Conservation (phyloP, 2,888 invertebrate species). For the Cataglyphis cursor region DNA sequence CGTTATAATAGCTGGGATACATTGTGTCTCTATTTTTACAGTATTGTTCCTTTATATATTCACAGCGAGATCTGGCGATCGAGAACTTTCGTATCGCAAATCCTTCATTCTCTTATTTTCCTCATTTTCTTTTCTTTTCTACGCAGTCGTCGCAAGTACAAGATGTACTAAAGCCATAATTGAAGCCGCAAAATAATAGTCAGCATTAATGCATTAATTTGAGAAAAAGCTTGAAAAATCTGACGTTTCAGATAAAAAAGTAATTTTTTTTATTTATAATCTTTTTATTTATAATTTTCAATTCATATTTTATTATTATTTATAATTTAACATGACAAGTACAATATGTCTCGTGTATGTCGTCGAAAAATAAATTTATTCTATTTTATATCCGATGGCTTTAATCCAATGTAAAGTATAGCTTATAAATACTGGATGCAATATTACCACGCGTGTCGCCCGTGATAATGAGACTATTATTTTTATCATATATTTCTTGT, state of each 20-base stretch:
- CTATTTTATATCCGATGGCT: conserved; percentile 29
- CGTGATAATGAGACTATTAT: conserved; percentile 12
- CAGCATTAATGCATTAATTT: not conserved
- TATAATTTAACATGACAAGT: not conserved
- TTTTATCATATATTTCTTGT: conserved; percentile 4
- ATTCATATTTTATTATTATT: too few relatives aligned
- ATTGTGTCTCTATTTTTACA: conserved; percentile 44
- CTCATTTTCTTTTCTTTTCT: conserved; percentile 33
- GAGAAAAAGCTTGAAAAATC: not conserved
- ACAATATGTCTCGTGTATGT: not conserved
- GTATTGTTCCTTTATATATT: conserved; percentile 25
- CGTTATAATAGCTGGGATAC: conserved; percentile 61
- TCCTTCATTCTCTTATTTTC: conserved; percentile 3
- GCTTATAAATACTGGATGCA: conserved; percentile 15
- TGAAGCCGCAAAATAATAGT: not conserved
- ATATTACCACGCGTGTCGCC: not conserved
- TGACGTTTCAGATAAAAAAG: not conserved
- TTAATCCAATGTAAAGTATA: conserved; percentile 31
- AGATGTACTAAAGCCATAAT: conserved; percentile 11
- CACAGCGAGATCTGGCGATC: conserved; percentile 52
- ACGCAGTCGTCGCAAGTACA: conserved; percentile 20
- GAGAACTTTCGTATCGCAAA: conserved; percentile 40
- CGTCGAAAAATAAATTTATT: conserved; percentile 6
- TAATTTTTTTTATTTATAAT: not conserved
- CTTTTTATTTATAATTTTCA: not conserved